Evolutionary conservation across 2,888 invertebrate genomes (phyloP), one percentile per base, ranked within the genome.

Genomic region (Dysmachus trigonus): DNA sequence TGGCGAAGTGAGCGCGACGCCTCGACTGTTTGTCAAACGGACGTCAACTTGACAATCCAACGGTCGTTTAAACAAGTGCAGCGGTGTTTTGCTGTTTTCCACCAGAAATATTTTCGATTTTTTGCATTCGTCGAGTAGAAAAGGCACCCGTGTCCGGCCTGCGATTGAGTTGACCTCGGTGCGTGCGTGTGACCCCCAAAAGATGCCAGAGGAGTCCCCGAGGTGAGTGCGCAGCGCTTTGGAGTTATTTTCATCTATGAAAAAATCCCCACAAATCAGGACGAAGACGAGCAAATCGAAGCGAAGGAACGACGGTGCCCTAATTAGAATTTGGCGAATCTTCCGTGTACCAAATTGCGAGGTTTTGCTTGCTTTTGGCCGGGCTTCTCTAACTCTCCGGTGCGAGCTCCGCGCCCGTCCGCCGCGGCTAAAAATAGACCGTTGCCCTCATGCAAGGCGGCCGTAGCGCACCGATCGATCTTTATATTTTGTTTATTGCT

Each of bases 381-480:
- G 77, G 77, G 77, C 77, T n/a, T n/a, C n/a, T 47, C 18, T 47
- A 8, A 41, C 35, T 47, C 27, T 77, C 47, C 35, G 47, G 47
- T 77, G 77, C 15, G 15, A 10, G 27, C 18, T 15, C 22, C 41
- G 38, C 38, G 27, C 62, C 73, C 33, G 73, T 7, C 33, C 47
- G 38, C 27, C 22, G 30, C 22, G 47, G 47, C 77, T 77, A 77
- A 47, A 77, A 77, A 77, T 77, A 77, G 77, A 77, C 22, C 30
- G 41, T 47, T 77, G 77, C 77, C 77, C 77, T 77, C 77, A 77
- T 77, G 77, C 77, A 77, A 77, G 77, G 77, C 77, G 47, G 31
- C 51, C 47, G 27, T 30, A 77, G 30, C 47, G 47, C 77, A 41
- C 10, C 33, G 47, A 77, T 77, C 77, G 77, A 77, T 77, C 77